Evolutionary conservation across 2,113 vertebrate genomes (phyloP), one percentile per base, ranked within the genome.

Genomic region (Harpagus bidentatus): DNA sequence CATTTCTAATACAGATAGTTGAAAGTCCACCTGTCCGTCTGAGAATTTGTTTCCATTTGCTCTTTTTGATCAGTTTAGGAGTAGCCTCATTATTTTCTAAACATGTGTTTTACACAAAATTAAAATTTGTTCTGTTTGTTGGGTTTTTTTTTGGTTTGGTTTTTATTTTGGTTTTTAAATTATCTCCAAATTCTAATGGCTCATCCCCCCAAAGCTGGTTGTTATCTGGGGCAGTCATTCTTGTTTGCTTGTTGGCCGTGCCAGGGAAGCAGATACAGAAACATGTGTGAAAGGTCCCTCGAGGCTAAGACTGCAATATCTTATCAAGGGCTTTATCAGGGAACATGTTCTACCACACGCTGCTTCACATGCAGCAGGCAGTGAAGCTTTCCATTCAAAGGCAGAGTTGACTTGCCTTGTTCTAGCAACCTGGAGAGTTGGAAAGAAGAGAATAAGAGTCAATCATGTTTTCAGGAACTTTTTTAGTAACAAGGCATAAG

Each of bases 281-380:
- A 79, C 10, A 23, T 0, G 1, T 16, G 14, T 19, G 52, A 47
- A 59, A 92, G 6, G 13, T 50, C 23, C 48, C 26, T 59, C 53
- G 52, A 59, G 56, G 59, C 28, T 63, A 78, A 81, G 29, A 56
- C n/a, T 83, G 47, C 47, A 36, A 6, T 63, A 82, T 43, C 31
- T 67, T 63, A 47, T 38, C 1, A 0, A 61, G 32, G 26, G 8
- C 23, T 86, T 78, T 85, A 18, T 63, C 58, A 85, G 61, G 29
- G 29, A 82, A 50, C 0, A 0, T 45, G 21, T 53, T 78, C 47
- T 79, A 34, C 32, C 25, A 36, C 47, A n/a, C 1, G 1, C 19
- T 40, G 47, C n/a, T 76, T 66, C 38, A 50, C 28, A 28, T 1
- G 4, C 18, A 69, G 66, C 38, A 40, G 8, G 8, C 67, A 62